phyloP scores from a whole-genome alignment of 2,888 invertebrate species.

The Heliconius charithonia region DNA sequence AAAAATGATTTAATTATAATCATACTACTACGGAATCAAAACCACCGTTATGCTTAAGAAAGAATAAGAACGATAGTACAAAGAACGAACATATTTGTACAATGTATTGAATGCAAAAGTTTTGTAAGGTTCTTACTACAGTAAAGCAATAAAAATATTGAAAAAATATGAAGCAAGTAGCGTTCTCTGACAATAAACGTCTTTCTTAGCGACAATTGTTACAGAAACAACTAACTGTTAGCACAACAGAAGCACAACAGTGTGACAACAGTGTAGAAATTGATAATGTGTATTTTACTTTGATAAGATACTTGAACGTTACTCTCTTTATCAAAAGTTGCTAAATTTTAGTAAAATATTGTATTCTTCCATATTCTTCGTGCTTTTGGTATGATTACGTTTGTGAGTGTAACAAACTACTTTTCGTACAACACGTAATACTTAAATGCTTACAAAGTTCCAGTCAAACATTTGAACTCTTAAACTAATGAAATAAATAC shows the following conservation, averaged over 20 bases:
- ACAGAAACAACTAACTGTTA: not conserved
- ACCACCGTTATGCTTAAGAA: too few relatives aligned
- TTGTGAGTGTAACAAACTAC: not conserved
- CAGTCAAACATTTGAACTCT: not conserved
- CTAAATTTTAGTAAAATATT: not conserved
- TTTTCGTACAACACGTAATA: not conserved
- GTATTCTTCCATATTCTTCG: not conserved
- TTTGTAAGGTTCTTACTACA: too few relatives aligned
- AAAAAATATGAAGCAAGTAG: too few relatives aligned
- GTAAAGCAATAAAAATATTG: too few relatives aligned
- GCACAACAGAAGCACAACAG: not conserved
- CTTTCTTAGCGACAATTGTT: conserved; percentile 1
- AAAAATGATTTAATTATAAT: too few relatives aligned
- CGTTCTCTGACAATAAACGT: too few relatives aligned
- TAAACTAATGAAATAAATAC: too few relatives aligned
- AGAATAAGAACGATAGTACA: too few relatives aligned
- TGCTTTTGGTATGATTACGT: not conserved
- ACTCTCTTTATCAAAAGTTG: not conserved
- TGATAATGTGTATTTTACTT: not conserved
- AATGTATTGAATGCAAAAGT: too few relatives aligned
- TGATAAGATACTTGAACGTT: not conserved
- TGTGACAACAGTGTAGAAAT: not conserved
- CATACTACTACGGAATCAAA: too few relatives aligned
- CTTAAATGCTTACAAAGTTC: not conserved
- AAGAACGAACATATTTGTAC: too few relatives aligned